Base-by-base conservation (phyloP, 2,888 invertebrate species). In the Lissocephala sabroskyi region DNA sequence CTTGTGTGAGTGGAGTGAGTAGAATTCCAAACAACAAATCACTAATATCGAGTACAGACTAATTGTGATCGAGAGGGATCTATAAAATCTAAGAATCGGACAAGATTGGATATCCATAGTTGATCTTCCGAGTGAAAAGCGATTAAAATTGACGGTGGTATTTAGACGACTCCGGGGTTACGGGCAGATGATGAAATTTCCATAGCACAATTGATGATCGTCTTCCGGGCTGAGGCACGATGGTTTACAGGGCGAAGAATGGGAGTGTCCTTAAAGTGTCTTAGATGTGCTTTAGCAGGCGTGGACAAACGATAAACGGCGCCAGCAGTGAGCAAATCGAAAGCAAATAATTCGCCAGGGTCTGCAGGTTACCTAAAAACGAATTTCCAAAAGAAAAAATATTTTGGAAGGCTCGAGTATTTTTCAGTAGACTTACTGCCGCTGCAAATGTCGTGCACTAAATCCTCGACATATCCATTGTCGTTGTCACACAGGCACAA, bases 381-480 rank as follows among this genome's bases (percentile, higher is more conserved):
- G 23, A 6, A 3, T 1, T n/a, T n/a, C n/a, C n/a, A n/a, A n/a
- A 6, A 18, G 52, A 41, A 44, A 23, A 13, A 35, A 39, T 2
- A 14, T 17, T 23, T 16, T 26, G 4, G 11, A 7, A 32, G 13
- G 39, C 14, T 26, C 7, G n/a, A 33, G 9, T 16, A 9, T 2
- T 2, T 28, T 7, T 1, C 7, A 33, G 9, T 16, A 9, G 36
- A 50, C 65, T 59, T 47, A 83, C 83, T 81, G 23, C 90, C 90
- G 66, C 83, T 91, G 84, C 91, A 91, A 62, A 87, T 82, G 43
- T 87, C 86, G 9, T 89, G 89, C 41, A 85, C 64, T 6, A 75
- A 57, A 49, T 87, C 88, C 80, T 91, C 91, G 45, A 86, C 86
- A 60, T 87, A 90, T 0, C 90, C 90, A 45, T 87, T 89, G 55